Percentiles rank a stretch among this genome's conserved stretches.
These are phyloP conservation scores for Plagodis pulveraria DNA, from an alignment of 2,888 invertebrate genomes.

Conservation along the genomic window DNA sequence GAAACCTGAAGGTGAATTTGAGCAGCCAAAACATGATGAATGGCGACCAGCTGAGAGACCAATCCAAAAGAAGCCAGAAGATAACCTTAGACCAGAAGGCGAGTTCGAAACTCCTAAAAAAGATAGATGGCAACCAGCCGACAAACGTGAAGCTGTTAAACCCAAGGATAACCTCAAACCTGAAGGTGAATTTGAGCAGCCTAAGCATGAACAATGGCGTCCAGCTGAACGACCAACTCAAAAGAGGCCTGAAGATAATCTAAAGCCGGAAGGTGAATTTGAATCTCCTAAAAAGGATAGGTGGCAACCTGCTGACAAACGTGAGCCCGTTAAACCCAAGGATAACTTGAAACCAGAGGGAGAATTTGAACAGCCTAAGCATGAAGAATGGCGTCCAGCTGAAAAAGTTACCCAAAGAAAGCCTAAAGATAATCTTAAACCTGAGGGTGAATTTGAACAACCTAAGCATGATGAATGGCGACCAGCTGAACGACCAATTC, in stretches of 20 bases:
- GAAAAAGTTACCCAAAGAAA: slow-evolving; percentile 58
- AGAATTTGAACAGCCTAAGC: slow-evolving; percentile 60
- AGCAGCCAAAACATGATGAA: slow-evolving; percentile 57
- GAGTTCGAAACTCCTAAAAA: slow-evolving; percentile 68
- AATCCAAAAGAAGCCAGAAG: slow-evolving; percentile 62
- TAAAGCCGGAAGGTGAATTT: slow-evolving; percentile 84
- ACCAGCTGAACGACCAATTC: slow-evolving; percentile 63
- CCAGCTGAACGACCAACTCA: slow-evolving; percentile 69
- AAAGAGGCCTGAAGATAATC: slow-evolving; percentile 82
- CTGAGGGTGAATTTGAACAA: slow-evolving; percentile 82
- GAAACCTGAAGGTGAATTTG: slow-evolving; percentile 70
- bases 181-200: slow-evolving; percentile 82
- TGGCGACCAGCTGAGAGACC: slow-evolving; percentile 56
- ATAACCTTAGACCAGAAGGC: slow-evolving; percentile 84
- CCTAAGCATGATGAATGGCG: slow-evolving; percentile 65
- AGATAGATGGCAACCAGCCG: slow-evolving; percentile 51
- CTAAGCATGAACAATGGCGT: slow-evolving; percentile 59
- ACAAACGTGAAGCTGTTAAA: slow-evolving; percentile 43
- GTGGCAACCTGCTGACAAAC: slow-evolving; percentile 62
- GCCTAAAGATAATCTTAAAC: slow-evolving; percentile 82
- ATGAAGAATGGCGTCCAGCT: slow-evolving; percentile 57
- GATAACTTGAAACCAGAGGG: slow-evolving; percentile 77
- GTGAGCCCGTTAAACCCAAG: slow-evolving; percentile 59
- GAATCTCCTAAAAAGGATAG: slow-evolving; percentile 55
- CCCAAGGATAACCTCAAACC: slow-evolving; percentile 75